Percentiles rank a stretch among this genome's conserved stretches.
phyloP scores from a whole-genome alignment of 1,140 invertebrate genomes.

The Drosophila busckii region DNA sequence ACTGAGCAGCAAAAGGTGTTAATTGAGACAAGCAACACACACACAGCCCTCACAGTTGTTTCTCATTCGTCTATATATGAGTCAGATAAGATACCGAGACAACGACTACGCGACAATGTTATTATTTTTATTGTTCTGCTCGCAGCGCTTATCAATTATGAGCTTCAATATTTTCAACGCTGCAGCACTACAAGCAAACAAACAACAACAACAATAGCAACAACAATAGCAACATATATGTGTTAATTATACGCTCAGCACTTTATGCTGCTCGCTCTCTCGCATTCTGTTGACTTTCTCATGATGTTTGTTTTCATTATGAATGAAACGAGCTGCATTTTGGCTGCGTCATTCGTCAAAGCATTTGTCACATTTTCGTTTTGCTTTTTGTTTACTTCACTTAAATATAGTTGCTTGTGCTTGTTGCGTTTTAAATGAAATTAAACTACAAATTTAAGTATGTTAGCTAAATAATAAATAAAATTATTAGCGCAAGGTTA shows the following conservation, averaged over 20 bases:
- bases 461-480: too few relatives aligned
- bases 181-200: too few relatives aligned
- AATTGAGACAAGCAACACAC: slow-evolving; percentile 54
- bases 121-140: too few relatives aligned
- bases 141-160: too few relatives aligned
- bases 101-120: slow-evolving; percentile 4
- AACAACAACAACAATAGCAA: slow-evolving; percentile 18
- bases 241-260: slow-evolving; percentile 17
- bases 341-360: too few relatives aligned
- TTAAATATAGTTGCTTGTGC: too few relatives aligned
- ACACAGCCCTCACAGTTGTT: slow-evolving; percentile 20
- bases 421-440: too few relatives aligned
- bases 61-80: slow-evolving; percentile 27
- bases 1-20: slow-evolving; percentile 51
- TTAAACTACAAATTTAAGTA: too few relatives aligned
- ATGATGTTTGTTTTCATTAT: slow-evolving; percentile 15
- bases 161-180: too few relatives aligned
- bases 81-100: slow-evolving; percentile 42
- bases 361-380: too few relatives aligned
- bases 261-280: slow-evolving; percentile 2
- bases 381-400: too few relatives aligned
- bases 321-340: slow-evolving; percentile 18
- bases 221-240: slow-evolving; percentile 8
- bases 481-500: too few relatives aligned
- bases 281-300: slow-evolving; percentile 18